These are phyloP conservation scores for Eupeodes luniger DNA, from an alignment of 2,888 invertebrate genomes.

Conservation along the genomic window DNA sequence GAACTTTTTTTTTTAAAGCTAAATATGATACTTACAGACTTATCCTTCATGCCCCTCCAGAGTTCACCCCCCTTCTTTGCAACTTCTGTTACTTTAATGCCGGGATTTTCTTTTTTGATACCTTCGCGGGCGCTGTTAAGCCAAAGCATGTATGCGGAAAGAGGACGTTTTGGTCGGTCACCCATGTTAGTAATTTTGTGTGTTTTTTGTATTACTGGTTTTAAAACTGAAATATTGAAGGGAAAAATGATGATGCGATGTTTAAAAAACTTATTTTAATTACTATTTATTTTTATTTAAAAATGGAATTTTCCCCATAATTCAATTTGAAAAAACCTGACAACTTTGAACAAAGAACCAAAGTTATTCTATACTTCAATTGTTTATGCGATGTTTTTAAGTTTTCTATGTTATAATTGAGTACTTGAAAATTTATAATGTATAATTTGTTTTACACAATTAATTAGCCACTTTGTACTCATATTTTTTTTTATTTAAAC, in stretches of 20 bases:
- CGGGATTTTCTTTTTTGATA: conserved; percentile 94
- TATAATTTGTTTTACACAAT: too few relatives aligned
- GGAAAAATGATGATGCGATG: neutral
- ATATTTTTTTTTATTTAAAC: too few relatives aligned
- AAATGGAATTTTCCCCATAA: too few relatives aligned
- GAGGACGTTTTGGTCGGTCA: conserved; percentile 96
- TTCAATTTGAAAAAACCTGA: too few relatives aligned
- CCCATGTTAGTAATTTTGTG: conserved; percentile 86
- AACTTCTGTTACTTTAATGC: conserved; percentile 94
- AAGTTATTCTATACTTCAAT: too few relatives aligned
- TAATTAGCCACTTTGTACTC: too few relatives aligned
- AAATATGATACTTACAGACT: conserved; percentile 87
- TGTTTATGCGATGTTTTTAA: too few relatives aligned
- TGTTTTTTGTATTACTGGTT: conserved; percentile 39
- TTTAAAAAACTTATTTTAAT: neutral
- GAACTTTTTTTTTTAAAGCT: neutral
- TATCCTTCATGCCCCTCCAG: conserved; percentile 95
- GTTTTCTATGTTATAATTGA: too few relatives aligned
- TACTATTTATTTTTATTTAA: too few relatives aligned
- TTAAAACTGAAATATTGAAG: conserved; percentile 21
- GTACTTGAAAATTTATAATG: too few relatives aligned
- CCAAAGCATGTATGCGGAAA: conserved; percentile 97
- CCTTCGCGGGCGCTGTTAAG: conserved; percentile 93
- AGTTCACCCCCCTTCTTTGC: conserved; percentile 96
- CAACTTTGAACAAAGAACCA: too few relatives aligned